These are phyloP conservation scores for Drosophila nr. perissopoda DNA, from an alignment of 2,888 invertebrate genomes.

Conservation along the genomic window DNA sequence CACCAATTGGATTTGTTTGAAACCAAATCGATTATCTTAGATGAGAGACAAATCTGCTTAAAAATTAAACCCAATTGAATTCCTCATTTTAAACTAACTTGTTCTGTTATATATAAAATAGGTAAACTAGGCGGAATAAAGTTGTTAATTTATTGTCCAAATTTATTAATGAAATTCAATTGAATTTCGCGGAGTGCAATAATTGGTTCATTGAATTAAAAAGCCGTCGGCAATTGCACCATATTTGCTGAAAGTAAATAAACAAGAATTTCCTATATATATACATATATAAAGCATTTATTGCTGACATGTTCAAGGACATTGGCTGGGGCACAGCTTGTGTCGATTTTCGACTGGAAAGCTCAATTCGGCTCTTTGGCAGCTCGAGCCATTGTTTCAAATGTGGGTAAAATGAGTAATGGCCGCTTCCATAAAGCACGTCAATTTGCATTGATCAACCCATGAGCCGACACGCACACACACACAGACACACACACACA, in stretches of 20 bases:
- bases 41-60: neutral
- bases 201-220: neutral
- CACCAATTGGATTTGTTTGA: neutral
- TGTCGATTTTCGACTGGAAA: constrained; percentile 12
- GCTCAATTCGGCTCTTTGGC: constrained; percentile 11
- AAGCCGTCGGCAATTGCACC: constrained; percentile 46
- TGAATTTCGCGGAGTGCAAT: neutral
- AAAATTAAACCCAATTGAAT: neutral
- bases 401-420: constrained; percentile 83
- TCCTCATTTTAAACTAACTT: neutral
- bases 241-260: neutral
- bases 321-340: neutral
- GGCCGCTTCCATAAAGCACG: constrained; percentile 84
- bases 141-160: too few relatives aligned
- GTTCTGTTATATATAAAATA: neutral
- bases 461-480: constrained; percentile 69
- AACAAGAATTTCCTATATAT: neutral
- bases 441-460: constrained; percentile 83
- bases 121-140: neutral
- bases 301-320: constrained; percentile 22
- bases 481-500: constrained; percentile 41
- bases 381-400: constrained; percentile 25
- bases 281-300: neutral
- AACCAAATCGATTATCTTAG: neutral
- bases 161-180: neutral